Evolutionary conservation across 2,888 invertebrate genomes (phyloP).

Genomic region (Cinara cedri): DNA sequence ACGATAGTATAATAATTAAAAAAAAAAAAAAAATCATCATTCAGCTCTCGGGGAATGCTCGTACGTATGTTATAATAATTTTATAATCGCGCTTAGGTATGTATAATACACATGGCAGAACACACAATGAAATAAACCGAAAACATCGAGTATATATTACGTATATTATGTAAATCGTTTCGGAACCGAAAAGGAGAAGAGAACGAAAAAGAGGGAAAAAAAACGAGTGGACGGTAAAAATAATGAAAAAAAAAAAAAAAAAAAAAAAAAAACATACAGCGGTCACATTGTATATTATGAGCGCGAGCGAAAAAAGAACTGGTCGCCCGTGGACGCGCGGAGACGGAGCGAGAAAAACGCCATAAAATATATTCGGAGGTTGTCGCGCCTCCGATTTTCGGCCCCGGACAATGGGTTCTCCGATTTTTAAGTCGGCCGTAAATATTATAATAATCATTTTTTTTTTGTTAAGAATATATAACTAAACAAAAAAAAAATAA

Average conservation of each 20-base stretch:
- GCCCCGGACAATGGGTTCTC: conserved; percentile 50
- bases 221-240: background rate
- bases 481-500: conserved; percentile 31
- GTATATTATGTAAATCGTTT: background rate
- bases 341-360: conserved; percentile 22
- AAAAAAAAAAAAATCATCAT: background rate
- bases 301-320: conserved; percentile 37
- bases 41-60: conserved; percentile 36
- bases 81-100: background rate
- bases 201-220: background rate
- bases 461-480: conserved; percentile 29
- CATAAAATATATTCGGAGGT: conserved; percentile 39
- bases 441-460: conserved; percentile 16
- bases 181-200: conserved; percentile 8
- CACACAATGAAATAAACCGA: conserved; percentile 30
- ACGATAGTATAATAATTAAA: conserved; percentile 50
- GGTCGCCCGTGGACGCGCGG: background rate
- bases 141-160: too few relatives aligned
- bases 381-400: conserved; percentile 53
- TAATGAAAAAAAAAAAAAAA: background rate
- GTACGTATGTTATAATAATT: background rate
- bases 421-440: conserved; percentile 30
- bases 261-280: background rate
- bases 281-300: conserved; percentile 42
- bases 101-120: too few relatives aligned